phyloP scores from a whole-genome alignment of 1,140 invertebrate genomes.

The Caenorhabditis inopinata region DNA sequence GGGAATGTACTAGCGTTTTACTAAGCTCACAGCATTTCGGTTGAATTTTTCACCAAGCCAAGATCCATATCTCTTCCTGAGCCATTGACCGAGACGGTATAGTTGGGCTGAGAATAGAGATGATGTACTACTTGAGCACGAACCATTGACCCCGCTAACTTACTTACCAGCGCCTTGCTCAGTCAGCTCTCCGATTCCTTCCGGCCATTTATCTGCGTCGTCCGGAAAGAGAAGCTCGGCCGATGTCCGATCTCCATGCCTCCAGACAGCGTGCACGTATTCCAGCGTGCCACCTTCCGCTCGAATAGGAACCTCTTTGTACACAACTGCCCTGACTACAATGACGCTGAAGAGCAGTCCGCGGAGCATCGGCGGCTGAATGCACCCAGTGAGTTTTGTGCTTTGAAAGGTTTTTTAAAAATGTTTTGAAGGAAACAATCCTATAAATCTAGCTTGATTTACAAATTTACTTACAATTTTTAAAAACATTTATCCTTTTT shows the following conservation, averaged over 20 bases:
- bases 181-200: conserved; percentile 62
- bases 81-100: conserved; percentile 57
- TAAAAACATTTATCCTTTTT: too few relatives aligned
- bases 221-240: conserved; percentile 48
- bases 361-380: conserved; percentile 5
- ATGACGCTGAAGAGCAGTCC: neutral
- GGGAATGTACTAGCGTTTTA: too few relatives aligned
- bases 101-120: conserved; percentile 50
- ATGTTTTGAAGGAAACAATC: neutral
- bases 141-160: neutral
- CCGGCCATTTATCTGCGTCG: conserved; percentile 52
- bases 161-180: conserved; percentile 40
- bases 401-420: neutral
- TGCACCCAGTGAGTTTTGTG: too few relatives aligned
- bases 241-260: conserved; percentile 63
- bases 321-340: neutral
- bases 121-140: conserved; percentile 23
- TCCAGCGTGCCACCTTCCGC: conserved; percentile 40
- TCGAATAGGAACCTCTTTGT: neutral
- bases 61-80: conserved; percentile 57
- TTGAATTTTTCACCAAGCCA: conserved; percentile 55
- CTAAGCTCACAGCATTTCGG: neutral
- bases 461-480: too few relatives aligned
- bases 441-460: neutral
- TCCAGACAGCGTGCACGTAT: conserved; percentile 53